phyloP scores from a whole-genome alignment of 2,888 invertebrate species.

The Pyrrhosoma nymphula region DNA sequence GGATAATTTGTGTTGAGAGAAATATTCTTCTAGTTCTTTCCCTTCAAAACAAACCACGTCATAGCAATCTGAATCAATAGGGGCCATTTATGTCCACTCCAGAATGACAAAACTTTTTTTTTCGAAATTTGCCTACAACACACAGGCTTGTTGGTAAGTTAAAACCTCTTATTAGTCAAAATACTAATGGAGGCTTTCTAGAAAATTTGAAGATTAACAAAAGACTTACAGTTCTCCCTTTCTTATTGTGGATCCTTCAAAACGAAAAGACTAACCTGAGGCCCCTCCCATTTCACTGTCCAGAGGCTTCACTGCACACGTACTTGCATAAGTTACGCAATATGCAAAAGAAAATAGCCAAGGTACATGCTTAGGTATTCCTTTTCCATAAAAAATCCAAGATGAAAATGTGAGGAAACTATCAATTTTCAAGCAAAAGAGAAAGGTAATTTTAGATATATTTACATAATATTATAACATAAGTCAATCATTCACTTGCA shows the following conservation, averaged over 20 bases:
- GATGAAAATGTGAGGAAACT: slow-evolving; percentile 27
- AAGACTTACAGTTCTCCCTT: background rate
- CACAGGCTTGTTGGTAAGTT: background rate
- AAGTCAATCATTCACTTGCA: slow-evolving; percentile 55
- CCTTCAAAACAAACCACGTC: background rate
- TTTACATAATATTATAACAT: slow-evolving; percentile 56
- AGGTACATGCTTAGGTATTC: slow-evolving; percentile 10
- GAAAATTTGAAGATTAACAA: background rate
- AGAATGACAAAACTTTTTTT: background rate
- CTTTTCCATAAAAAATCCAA: slow-evolving; percentile 36
- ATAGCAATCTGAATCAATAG: background rate
- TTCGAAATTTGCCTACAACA: background rate
- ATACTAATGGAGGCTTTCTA: background rate
- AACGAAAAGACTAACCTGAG: background rate
- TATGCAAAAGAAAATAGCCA: slow-evolving; percentile 45
- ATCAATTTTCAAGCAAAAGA: slow-evolving; percentile 38
- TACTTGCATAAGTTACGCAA: slow-evolving; percentile 19
- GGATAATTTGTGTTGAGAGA: background rate
- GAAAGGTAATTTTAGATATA: slow-evolving; percentile 30
- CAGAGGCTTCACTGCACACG: background rate
- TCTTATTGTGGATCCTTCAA: background rate
- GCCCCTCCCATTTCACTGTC: background rate
- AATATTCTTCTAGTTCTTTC: background rate
- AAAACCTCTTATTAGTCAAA: background rate
- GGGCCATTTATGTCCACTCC: background rate